Evolutionary conservation across 2,888 invertebrate species (phyloP).

Genomic region (Furcula furcula): DNA sequence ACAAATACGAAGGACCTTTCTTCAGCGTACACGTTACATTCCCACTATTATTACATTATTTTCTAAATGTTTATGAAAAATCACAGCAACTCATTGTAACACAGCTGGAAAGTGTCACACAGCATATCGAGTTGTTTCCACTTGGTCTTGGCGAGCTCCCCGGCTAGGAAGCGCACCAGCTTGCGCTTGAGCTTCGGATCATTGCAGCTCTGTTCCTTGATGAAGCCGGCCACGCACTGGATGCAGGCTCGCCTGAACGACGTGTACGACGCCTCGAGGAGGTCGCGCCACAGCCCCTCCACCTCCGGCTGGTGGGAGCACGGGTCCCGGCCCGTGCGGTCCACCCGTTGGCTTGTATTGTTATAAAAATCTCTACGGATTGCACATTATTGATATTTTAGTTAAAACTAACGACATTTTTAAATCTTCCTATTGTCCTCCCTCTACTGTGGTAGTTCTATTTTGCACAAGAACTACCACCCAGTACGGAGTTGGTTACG

Average conservation of each 20-base stretch:
- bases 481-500: too few species aligned
- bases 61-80: too few species aligned
- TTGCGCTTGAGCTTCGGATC: conserved; percentile 10
- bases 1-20: too few species aligned
- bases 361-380: conserved; percentile 30
- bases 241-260: conserved; percentile 24
- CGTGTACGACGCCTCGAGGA: conserved; percentile 29
- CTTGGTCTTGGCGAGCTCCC: conserved; percentile 27
- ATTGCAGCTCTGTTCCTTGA: conserved; percentile 7
- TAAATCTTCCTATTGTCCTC: too few species aligned
- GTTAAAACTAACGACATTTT: too few species aligned
- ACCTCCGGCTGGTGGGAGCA: conserved; percentile 36
- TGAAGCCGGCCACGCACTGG: conserved; percentile 22
- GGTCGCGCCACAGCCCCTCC: conserved; percentile 34
- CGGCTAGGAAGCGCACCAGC: conserved; percentile 21
- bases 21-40: too few species aligned
- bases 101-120: conserved; percentile 40
- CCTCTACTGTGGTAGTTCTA: too few species aligned
- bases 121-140: conserved; percentile 31
- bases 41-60: too few species aligned
- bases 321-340: conserved; percentile 23
- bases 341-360: conserved; percentile 14
- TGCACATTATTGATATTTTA: too few species aligned
- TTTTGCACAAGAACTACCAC: too few species aligned
- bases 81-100: conserved; percentile 34